Evolutionary conservation across 2,888 invertebrate species (phyloP).

Genomic region (Chirona hameri): DNA sequence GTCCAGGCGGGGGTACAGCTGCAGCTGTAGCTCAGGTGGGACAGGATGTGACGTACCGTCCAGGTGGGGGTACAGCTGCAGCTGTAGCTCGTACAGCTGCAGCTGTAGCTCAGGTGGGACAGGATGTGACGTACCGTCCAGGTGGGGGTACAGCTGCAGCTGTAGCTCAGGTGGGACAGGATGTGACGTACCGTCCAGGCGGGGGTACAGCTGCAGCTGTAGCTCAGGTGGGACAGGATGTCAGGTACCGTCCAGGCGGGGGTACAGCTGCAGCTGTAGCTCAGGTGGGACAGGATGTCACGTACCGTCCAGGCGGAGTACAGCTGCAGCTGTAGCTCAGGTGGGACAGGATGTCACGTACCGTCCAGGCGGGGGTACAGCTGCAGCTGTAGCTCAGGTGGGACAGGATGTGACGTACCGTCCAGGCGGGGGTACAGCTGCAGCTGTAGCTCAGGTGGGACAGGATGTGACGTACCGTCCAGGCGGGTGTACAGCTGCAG

Average conservation of each 20-base stretch:
- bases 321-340: too few relatives aligned
- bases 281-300: not conserved
- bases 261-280: not conserved
- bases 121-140: not conserved
- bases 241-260: not conserved
- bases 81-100: not conserved
- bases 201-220: not conserved
- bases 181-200: not conserved
- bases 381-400: too few relatives aligned
- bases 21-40: too few relatives aligned
- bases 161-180: too few relatives aligned
- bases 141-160: not conserved
- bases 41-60: not conserved
- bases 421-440: not conserved
- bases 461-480: not conserved
- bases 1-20: not conserved
- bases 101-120: too few relatives aligned
- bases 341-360: not conserved
- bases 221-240: not conserved
- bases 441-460: too few relatives aligned
- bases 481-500: not conserved
- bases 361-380: not conserved
- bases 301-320: not conserved
- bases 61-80: not conserved
- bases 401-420: not conserved